Evolutionary conservation across 2,888 invertebrate species (phyloP), one percentile per base, ranked within the genome.

Genomic region (Tinea pellionella): DNA sequence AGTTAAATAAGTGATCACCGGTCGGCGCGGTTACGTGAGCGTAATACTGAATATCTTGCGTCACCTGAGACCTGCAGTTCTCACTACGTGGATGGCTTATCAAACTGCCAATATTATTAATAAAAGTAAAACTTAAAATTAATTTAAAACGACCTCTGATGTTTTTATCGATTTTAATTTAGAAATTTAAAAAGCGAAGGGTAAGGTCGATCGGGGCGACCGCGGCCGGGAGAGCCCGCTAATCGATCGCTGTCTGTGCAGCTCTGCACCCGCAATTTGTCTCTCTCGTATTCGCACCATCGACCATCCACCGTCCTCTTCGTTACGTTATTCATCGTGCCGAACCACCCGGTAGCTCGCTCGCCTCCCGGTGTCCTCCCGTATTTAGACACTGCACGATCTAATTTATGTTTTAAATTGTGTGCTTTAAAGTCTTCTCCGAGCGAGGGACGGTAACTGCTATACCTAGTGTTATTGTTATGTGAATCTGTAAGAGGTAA

Each of bases 1-100:
- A 80, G 84, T 80, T 84, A 85, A 85, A 86, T 85, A 86, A 85
- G 80, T 82, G 82, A 86, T 85, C 82, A 83, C 80, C 77, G 78
- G 76, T 70, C 74, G 74, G 62, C 66, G 70, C 66, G 70, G 64
- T 62, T 70, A 83, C 85, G 86, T 82, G 84, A 78, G 66, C 66
- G 66, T 85, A 70, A 74, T 68, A 64, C 64, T 61, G 68, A 77
- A 74, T 71, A 61, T 67, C 65, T 69, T 67, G 32, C 57, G 66
- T 69, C 74, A 75, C 71, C 75, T 72, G 73, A 69, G 67, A 65
- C 71, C 69, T 69, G 68, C 57, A 57, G 30, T 32, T 57, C 32
- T 32, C 15, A 32, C 13, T 57, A 57, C 57, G 57, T 57, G 57
- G 7, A 32, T 16, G 13, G 41, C 8, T 42, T 59, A 13, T n/a